Evolutionary conservation across 64 coral and sea anemone species (phyloP), one percentile per base, ranked within the genome.

Genomic region (Orbicella faveolata): DNA sequence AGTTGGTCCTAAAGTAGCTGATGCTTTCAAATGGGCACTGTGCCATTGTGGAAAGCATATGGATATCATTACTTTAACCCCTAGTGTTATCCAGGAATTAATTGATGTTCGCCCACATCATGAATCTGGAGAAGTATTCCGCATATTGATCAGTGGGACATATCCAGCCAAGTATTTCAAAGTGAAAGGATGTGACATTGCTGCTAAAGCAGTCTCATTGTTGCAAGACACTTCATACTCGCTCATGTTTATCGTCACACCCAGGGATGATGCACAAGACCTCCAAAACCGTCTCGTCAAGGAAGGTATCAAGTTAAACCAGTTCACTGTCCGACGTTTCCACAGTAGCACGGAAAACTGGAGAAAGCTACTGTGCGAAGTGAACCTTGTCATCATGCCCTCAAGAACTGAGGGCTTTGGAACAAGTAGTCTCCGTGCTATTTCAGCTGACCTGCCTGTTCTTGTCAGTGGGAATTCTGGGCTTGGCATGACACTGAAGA

Each of bases 161-260:
- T 63, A 66, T 17, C 26, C 7, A 1, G 19, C 39, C 1, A 79
- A 89, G 76, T 76, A 78, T 68, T 78, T 78, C 20, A 2, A 8
- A 17, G 74, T 79, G 34, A 89, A 89, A 65, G 87, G 87, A 1
- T n/a, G 55, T 78, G 87, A 89, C 19, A 66, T 89, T 89, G 87
- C 87, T 41, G 87, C 75, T 6, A 77, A 78, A 18, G 87, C 87
- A 20, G 68, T 89, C 1, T 2, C 19, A 16, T 6, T 53, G 5
- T 54, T 89, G 61, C 9, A 69, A 62, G 87, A 89, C 17, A 5
- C 14, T 8, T 70, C 63, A 72, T 85, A 72, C 75, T 17, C 68
- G 6, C 36, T 70, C 26, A 67, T 89, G 19, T 89, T 79, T 63
- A 14, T 89, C 34, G 87, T 77, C 36, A 0, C 9, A 5, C 59